phyloP scores from a whole-genome alignment of 2,797 vertebrate species.

The Sebastes minor region DNA sequence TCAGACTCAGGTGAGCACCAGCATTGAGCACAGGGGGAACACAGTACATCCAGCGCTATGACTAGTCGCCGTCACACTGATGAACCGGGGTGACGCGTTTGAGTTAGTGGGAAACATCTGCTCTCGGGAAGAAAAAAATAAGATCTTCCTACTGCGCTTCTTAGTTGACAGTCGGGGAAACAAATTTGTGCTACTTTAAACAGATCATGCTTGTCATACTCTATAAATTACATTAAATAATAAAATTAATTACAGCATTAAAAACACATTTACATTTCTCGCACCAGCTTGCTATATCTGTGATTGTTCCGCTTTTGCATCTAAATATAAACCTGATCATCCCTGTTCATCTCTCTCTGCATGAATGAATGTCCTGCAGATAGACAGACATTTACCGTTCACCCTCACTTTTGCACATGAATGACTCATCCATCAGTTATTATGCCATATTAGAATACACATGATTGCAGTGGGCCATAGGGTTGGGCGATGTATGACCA shows the following conservation, averaged over 20 bases:
- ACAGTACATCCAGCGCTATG: neutral
- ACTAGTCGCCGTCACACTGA: neutral
- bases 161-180: slow-evolving; percentile 29
- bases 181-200: slow-evolving; percentile 73
- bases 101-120: slow-evolving; percentile 21
- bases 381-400: neutral
- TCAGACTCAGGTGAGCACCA: slow-evolving; percentile 30
- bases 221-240: slow-evolving; percentile 88
- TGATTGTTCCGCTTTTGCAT: slow-evolving; percentile 73
- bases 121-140: neutral
- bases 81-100: neutral
- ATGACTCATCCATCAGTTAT: neutral
- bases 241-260: slow-evolving; percentile 82
- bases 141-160: slow-evolving; percentile 13
- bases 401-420: neutral
- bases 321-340: slow-evolving; percentile 26
- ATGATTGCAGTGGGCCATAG: neutral
- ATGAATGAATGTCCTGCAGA: neutral
- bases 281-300: slow-evolving; percentile 38
- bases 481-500: neutral
- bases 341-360: neutral
- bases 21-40: neutral
- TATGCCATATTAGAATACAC: neutral
- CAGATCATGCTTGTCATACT: slow-evolving; percentile 73
- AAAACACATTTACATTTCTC: slow-evolving; percentile 74